These are phyloP conservation scores for Phallusia fumigata DNA, from an alignment of 23 tunicate species.

Conservation along the genomic window DNA sequence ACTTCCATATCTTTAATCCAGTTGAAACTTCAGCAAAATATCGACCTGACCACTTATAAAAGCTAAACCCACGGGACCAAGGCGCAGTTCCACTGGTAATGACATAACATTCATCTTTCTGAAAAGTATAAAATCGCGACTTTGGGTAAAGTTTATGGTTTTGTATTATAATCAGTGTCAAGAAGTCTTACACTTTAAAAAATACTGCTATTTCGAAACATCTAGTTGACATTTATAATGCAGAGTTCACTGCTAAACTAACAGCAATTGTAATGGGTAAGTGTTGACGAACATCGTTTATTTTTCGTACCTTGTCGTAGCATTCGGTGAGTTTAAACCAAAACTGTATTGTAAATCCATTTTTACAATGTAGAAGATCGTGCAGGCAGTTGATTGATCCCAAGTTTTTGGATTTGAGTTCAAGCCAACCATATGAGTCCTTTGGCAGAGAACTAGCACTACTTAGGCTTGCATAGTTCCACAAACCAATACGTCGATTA, in stretches of 20 bases:
- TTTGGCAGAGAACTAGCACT: background rate
- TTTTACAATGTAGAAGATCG: constrained; percentile 37
- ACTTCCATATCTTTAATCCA: background rate
- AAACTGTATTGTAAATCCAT: constrained; percentile 78
- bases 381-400: constrained; percentile 18
- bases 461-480: background rate
- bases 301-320: background rate
- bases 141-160: background rate
- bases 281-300: no score
- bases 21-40: background rate
- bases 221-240: no score
- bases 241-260: no score
- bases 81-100: background rate
- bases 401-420: background rate
- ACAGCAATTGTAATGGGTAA: no score
- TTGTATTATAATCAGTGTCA: no score
- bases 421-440: background rate
- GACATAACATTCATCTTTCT: background rate
- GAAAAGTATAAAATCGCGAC: background rate
- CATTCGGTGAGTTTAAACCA: constrained; percentile 34
- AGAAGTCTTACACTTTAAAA: no score
- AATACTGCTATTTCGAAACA: no score
- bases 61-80: background rate
- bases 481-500: constrained; percentile 9
- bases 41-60: background rate